These are phyloP conservation scores for Saccostrea glomerata DNA, from an alignment of 1,140 invertebrate genomes.

Conservation along the genomic window DNA sequence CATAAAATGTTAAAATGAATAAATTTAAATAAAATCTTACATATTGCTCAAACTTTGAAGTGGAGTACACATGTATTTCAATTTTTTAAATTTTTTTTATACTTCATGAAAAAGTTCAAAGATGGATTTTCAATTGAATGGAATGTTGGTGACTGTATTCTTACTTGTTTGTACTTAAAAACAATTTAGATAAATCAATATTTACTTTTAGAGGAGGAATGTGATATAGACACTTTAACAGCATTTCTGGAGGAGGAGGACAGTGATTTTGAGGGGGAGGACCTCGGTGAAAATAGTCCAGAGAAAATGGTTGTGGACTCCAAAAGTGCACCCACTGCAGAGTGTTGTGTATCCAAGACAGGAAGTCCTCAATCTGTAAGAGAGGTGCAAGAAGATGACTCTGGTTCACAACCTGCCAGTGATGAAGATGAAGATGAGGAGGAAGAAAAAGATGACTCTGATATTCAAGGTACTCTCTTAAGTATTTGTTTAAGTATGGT, in stretches of 20 bases:
- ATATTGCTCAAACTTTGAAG: no score
- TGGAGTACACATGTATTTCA: no score
- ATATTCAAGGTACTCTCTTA: not conserved
- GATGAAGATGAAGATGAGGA: not conserved
- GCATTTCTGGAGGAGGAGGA: conserved; percentile 56
- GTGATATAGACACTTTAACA: conserved; percentile 48
- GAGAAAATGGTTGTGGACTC: not conserved
- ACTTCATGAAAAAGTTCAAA: no score
- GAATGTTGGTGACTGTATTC: no score
- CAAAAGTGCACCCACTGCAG: not conserved
- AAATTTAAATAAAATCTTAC: no score
- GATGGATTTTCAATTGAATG: no score
- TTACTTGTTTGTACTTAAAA: no score
- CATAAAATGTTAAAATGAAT: no score
- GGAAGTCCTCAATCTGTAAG: not conserved
- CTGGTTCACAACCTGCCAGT: not conserved
- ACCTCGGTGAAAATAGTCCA: not conserved
- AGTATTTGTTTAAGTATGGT: no score
- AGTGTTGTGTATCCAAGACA: not conserved
- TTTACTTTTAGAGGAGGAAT: conserved; percentile 42
- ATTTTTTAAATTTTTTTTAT: no score
- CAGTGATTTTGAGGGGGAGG: conserved; percentile 32
- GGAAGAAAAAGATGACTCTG: not conserved
- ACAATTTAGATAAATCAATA: not conserved
- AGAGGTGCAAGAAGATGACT: not conserved